Evolutionary conservation across 2,113 vertebrate genomes (phyloP).

Genomic region (Ctenomys sociabilis): DNA sequence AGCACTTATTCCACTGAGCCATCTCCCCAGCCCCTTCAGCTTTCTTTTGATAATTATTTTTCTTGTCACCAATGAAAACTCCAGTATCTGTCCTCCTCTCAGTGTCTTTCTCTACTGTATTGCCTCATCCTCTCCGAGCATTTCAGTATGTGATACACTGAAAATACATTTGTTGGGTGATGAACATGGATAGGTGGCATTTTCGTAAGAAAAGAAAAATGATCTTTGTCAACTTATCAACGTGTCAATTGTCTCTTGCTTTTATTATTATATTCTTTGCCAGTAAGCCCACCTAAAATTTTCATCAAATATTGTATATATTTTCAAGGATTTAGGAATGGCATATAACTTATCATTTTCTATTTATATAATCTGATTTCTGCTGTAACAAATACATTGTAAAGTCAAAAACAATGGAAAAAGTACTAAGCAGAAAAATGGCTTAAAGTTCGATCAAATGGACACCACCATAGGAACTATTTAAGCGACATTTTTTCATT

Average conservation of each 20-base stretch:
- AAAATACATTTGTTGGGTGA: conserved; percentile 8
- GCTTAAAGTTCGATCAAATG: neutral
- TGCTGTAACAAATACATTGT: neutral
- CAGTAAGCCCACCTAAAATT: neutral
- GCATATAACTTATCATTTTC: neutral
- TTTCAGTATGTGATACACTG: neutral
- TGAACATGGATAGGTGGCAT: neutral
- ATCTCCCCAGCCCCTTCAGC: too few species aligned
- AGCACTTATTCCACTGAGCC: too few species aligned
- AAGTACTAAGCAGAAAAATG: neutral
- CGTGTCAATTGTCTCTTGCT: neutral
- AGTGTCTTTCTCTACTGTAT: neutral
- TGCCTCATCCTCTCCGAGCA: neutral
- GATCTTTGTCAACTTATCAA: neutral
- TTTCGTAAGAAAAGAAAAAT: conserved; percentile 28
- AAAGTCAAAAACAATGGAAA: neutral
- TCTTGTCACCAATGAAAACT: neutral
- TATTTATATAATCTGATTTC: neutral
- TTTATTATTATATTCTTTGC: neutral
- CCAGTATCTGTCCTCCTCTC: neutral
- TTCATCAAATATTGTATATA: neutral
- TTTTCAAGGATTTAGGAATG: neutral
- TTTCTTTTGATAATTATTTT: too few species aligned
- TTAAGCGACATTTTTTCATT: neutral
- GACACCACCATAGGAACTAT: neutral